Evolutionary conservation across 1,140 invertebrate species (phyloP).

Genomic region (Periplaneta americana): DNA sequence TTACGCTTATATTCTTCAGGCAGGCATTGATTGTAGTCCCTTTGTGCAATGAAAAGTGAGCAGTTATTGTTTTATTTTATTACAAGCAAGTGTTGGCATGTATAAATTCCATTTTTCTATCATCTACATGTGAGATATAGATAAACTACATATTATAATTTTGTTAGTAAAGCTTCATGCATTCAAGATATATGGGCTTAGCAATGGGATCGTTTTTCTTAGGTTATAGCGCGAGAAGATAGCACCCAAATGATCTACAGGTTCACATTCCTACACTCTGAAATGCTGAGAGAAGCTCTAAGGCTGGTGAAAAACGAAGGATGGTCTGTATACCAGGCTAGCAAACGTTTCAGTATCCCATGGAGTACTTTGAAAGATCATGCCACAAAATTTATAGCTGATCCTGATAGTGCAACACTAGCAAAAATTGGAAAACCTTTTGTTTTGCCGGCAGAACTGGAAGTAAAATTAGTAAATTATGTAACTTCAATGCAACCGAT

Average conservation of each 20-base stretch:
- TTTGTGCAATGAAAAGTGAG: too few species aligned
- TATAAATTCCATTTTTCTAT: background rate
- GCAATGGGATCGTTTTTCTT: background rate
- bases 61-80: too few species aligned
- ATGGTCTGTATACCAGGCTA: background rate
- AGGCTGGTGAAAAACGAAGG: background rate
- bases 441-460: background rate
- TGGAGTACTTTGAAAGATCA: background rate
- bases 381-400: background rate
- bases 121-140: background rate
- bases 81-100: too few species aligned
- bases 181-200: background rate
- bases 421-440: background rate
- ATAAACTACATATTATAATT: background rate
- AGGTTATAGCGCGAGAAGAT: background rate
- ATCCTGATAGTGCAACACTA: background rate
- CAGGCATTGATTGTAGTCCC: too few species aligned
- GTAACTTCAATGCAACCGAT: background rate
- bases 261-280: background rate
- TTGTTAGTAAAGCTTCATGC: background rate
- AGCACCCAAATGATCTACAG: background rate
- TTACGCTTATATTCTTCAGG: too few species aligned
- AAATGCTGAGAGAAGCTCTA: background rate
- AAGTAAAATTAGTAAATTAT: conserved; percentile 1
- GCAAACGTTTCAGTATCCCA: background rate